Conservation (phyloP, 2,888 invertebrate genomes). For the Lepidocyrtinus sp. region DNA sequence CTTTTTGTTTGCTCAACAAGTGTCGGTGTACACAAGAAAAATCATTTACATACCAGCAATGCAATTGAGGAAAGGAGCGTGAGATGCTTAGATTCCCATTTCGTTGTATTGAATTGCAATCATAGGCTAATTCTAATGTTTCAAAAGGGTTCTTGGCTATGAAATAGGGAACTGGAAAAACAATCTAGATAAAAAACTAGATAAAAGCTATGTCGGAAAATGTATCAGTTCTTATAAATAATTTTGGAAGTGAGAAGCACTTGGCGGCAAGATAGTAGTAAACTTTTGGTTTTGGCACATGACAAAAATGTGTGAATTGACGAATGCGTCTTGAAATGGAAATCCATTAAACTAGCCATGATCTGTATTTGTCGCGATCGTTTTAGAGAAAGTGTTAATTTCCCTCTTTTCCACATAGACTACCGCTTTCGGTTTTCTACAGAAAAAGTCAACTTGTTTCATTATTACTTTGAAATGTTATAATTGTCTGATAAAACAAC, state of each 20-base stretch:
- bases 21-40: conserved; percentile 22
- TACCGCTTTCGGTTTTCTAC: neutral
- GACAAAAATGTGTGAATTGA: neutral
- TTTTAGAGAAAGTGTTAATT: neutral
- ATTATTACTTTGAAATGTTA: too few species aligned
- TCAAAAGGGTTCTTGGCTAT: too few species aligned
- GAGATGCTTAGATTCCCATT: neutral
- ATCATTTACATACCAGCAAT: conserved; percentile 32
- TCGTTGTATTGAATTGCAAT: neutral
- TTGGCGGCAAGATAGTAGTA: conserved; percentile 57
- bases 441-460: neutral
- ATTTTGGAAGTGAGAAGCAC: too few species aligned
- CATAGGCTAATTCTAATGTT: too few species aligned
- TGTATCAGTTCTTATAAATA: too few species aligned
- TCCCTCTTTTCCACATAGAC: neutral
- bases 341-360: neutral
- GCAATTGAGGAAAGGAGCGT: conserved; percentile 15
- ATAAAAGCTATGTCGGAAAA: too few species aligned
- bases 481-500: neutral
- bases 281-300: conserved; percentile 2
- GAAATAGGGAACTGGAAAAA: too few species aligned
- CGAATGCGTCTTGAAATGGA: neutral
- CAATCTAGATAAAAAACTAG: too few species aligned
- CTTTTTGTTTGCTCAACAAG: neutral
- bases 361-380: neutral